Evolutionary conservation across 2,888 invertebrate species (phyloP), one percentile per base, ranked within the genome.

Genomic region (Brachyptera putata): DNA sequence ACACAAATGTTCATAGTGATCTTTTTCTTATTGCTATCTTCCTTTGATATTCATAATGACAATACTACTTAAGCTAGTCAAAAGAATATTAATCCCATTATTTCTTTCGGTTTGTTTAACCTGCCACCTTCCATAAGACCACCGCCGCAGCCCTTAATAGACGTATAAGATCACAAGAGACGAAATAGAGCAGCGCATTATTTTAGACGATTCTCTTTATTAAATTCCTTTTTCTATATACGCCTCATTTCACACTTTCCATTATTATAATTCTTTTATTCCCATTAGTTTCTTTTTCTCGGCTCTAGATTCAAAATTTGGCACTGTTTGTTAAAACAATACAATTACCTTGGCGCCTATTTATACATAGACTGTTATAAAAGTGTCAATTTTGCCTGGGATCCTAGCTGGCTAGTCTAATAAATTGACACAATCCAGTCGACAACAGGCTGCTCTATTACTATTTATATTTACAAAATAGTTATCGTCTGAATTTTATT

Each of bases 351-450:
- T 53, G 53, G 53, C 53, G 53, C 53, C 53, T 53, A 53, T 53
- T 53, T 53, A 53, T 53, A 53, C 36, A 18, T 34, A 9, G 53
- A 53, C 53, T 53, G 22, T 53, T 53, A 53, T 53, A 53, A 53
- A 36, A 53, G 53, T 53, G 53, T 53, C 53, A 53, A 53, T 53
- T 53, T 53, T 53, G 53, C 18, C 53, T 53, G 53, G 53, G 53
- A 3, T 46, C 34, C 14, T 18, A 16, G 53, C 53, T 36, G 53
- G 43, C 43, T n/a, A 7, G 24, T 21, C 16, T 36, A 18, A 53
- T 53, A 34, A 34, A 53, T 34, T 50, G 39, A 21, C 24, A 24
- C 22, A 46, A 46, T n/a, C 21, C 21, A 46, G 46, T 46, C 46
- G 24, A 46, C 46, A 46, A 46, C 46, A 21, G n/a, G 22, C 46